These are phyloP conservation scores for Brotogeris chrysoptera DNA, from an alignment of 2,797 vertebrate species.

Conservation along the genomic window DNA sequence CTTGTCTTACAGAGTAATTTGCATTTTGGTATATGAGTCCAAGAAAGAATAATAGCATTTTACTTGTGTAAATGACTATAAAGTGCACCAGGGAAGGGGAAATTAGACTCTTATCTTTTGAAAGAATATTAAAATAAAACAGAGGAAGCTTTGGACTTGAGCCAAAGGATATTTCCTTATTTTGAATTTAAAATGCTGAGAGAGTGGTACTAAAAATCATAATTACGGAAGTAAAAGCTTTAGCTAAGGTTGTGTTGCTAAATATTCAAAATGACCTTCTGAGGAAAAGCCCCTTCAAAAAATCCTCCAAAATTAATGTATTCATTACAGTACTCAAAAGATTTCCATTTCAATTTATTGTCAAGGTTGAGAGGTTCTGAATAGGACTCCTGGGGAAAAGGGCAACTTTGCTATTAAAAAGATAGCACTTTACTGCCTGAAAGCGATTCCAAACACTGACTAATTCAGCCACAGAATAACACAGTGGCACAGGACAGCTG, in stretches of 20 bases:
- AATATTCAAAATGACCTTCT: conserved; percentile 48
- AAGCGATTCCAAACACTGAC: conserved; percentile 7
- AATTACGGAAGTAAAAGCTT: conserved; percentile 18
- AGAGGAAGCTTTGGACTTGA: neutral
- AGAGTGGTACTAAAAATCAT: neutral
- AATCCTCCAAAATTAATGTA: conserved; percentile 44
- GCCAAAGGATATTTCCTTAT: conserved; percentile 9
- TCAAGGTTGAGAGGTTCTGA: conserved; percentile 58
- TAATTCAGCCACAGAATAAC: neutral
- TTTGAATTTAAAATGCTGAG: conserved; percentile 1
- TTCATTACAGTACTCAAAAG: conserved; percentile 51
- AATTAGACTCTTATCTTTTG: neutral
- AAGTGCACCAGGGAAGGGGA: neutral
- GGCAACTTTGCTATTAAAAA: conserved; percentile 35
- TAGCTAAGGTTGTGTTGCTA: conserved; percentile 10
- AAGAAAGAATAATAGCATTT: conserved; percentile 9
- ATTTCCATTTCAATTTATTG: conserved; percentile 60
- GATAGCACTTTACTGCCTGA: neutral
- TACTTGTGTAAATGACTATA: neutral
- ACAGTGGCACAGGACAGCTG: neutral
- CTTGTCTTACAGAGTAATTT: neutral
- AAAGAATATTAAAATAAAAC: neutral
- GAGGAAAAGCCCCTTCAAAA: conserved; percentile 26
- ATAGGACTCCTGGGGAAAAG: conserved; percentile 40
- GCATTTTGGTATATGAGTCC: neutral